Percentiles rank a stretch among this genome's conserved stretches.
Conservation (phyloP, 2,797 vertebrate genomes). For the Gastrophryne carolinensis region DNA sequence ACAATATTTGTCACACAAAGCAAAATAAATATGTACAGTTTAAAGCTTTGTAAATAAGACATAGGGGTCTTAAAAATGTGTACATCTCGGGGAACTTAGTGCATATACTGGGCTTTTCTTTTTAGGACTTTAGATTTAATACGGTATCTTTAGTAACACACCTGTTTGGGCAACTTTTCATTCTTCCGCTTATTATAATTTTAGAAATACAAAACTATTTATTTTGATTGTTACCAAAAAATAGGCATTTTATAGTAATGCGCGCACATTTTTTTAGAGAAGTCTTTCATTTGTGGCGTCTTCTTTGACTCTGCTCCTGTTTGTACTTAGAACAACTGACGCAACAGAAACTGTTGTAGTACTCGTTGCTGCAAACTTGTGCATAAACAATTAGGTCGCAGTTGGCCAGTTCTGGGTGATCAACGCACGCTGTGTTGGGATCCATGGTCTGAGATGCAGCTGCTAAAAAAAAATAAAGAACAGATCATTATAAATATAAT, state of each 20-base stretch:
- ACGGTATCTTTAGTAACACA: background rate
- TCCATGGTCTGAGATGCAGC: slow-evolving; percentile 20
- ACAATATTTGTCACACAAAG: too few relatives aligned
- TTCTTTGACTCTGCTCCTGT: slow-evolving; percentile 47
- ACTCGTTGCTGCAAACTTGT: slow-evolving; percentile 84
- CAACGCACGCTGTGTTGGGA: slow-evolving; percentile 72
- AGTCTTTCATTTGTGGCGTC: slow-evolving; percentile 52
- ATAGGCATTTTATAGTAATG: background rate
- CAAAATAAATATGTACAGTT: background rate
- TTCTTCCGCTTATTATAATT: background rate
- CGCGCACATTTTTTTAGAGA: background rate
- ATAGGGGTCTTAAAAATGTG: background rate
- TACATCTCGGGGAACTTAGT: background rate
- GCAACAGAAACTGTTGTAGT: slow-evolving; percentile 94
- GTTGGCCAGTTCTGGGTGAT: slow-evolving; percentile 91
- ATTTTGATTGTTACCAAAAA: background rate
- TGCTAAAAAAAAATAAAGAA: slow-evolving; percentile 53
- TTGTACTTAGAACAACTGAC: slow-evolving; percentile 87
- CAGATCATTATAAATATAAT: too few relatives aligned
- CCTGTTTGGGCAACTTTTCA: background rate
- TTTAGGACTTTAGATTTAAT: too few relatives aligned
- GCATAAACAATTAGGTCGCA: slow-evolving; percentile 89
- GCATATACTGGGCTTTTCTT: too few relatives aligned
- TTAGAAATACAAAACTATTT: background rate
- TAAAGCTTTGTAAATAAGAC: background rate